Percentiles rank a stretch among this genome's conserved stretches.
These are phyloP conservation scores for Halyomorpha halys DNA, from an alignment of 1,140 invertebrate genomes.

Conservation along the genomic window DNA sequence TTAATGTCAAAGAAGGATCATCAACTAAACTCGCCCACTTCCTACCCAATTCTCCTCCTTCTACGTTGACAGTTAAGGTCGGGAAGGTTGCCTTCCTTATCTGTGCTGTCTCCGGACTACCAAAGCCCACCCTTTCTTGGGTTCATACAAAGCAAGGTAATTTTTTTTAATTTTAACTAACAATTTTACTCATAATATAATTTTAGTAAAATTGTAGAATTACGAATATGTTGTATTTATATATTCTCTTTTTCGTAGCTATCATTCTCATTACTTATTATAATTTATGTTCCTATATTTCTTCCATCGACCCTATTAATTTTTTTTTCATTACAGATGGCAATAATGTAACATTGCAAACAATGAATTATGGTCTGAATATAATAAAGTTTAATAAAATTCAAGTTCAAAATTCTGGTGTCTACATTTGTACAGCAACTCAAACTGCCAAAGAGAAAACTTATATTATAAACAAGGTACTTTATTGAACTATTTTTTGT, in stretches of 20 bases:
- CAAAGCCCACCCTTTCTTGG: conserved; percentile 27
- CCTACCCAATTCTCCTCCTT: conserved; percentile 17
- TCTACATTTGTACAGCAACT: conserved; percentile 27
- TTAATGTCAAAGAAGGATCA: conserved; percentile 12
- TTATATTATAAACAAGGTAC: conserved; percentile 12
- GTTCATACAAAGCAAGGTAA: conserved; percentile 24
- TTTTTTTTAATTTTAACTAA: not conserved
- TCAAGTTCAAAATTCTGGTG: conserved; percentile 23
- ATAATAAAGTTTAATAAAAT: conserved; percentile 23
- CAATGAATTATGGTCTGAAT: conserved; percentile 26
- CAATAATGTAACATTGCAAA: conserved; percentile 19
- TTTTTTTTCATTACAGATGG: conserved; percentile 21
- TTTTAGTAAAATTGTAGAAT: no score
- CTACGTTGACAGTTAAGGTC: not conserved
- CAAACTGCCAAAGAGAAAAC: conserved; percentile 22
- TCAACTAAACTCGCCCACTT: not conserved
- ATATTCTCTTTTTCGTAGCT: no score
- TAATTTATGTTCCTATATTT: no score
- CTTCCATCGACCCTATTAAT: no score
- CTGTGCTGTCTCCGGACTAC: conserved; percentile 27
- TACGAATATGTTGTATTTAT: no score
- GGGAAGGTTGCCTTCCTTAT: conserved; percentile 23
- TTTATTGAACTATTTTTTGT: not conserved
- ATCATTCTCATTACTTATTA: no score
- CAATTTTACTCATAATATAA: not conserved